Percentiles rank a stretch among this genome's conserved stretches.
Conservation (phyloP, 2,888 invertebrate species). For the Latrodectus elegans region DNA sequence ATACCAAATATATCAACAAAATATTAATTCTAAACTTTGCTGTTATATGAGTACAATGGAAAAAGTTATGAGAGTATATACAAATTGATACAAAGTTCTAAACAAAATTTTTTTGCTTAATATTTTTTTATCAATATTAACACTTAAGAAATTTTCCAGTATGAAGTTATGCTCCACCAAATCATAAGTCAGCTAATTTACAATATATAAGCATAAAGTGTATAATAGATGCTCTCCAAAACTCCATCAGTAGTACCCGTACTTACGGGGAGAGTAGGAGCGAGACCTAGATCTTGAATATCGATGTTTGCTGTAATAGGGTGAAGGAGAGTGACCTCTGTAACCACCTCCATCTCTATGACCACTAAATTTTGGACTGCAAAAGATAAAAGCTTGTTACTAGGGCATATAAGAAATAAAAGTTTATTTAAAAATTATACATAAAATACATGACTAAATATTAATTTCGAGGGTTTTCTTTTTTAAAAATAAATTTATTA, state of each 20-base stretch:
- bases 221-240: background rate
- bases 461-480: background rate
- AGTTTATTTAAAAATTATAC: background rate
- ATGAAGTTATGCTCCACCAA: constrained; percentile 7
- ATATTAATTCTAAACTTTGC: constrained; percentile 3
- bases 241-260: constrained; percentile 69
- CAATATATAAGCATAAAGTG: constrained; percentile 26
- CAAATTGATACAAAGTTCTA: constrained; percentile 13
- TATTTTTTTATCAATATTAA: background rate
- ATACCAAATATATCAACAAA: constrained; percentile 7
- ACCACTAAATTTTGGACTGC: constrained; percentile 77
- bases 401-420: background rate
- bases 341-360: constrained; percentile 74
- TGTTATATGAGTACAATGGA: constrained; percentile 7
- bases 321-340: constrained; percentile 81
- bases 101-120: constrained; percentile 12
- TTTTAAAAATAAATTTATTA: too few species aligned
- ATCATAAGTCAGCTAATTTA: constrained; percentile 39
- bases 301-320: constrained; percentile 80
- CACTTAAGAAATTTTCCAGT: constrained; percentile 8
- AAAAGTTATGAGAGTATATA: constrained; percentile 28
- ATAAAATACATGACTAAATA: background rate
- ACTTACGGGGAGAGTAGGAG: constrained; percentile 86
- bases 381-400: constrained; percentile 1
- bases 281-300: constrained; percentile 84